A percentile compares a stretch with the other conserved stretches of the same genome.
These are phyloP conservation scores for Malurus alboscapulatus DNA, from an alignment of 2,113 vertebrate genomes.

Conservation along the genomic window DNA sequence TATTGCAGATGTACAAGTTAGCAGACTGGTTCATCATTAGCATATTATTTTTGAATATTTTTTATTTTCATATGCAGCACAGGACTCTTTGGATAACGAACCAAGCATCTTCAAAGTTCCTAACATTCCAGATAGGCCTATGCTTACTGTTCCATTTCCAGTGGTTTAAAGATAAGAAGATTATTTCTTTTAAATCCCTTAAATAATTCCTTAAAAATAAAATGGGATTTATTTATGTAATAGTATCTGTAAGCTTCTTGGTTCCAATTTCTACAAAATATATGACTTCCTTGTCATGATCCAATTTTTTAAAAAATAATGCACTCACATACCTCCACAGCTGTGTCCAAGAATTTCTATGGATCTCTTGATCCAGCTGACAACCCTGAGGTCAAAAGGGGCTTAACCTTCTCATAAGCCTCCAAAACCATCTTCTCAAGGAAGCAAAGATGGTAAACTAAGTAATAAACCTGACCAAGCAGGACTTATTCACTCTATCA, in stretches of 20 bases:
- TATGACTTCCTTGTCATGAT: not conserved
- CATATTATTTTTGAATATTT: not conserved
- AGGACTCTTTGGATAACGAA: not conserved
- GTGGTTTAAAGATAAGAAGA: not conserved
- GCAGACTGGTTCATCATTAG: slow-evolving; percentile 2
- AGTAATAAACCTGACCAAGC: not conserved
- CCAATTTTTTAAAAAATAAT: not conserved
- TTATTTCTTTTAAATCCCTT: not conserved
- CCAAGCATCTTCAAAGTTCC: not conserved
- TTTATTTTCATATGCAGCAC: not conserved
- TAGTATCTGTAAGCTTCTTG: not conserved
- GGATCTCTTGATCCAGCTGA: not conserved
- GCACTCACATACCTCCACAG: not conserved
- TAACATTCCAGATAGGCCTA: not conserved
- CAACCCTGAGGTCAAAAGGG: not conserved
- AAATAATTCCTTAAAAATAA: slow-evolving; percentile 13
- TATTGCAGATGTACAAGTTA: slow-evolving; percentile 24
- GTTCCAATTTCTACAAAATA: not conserved
- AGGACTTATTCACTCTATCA: not conserved
- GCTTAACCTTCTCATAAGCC: not conserved
- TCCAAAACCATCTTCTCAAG: not conserved
- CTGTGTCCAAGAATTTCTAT: not conserved
- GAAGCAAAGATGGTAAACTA: not conserved
- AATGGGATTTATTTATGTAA: not conserved
- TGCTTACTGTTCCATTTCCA: not conserved